phyloP scores from a whole-genome alignment of 2,797 vertebrate species.

The Falco cherrug region DNA sequence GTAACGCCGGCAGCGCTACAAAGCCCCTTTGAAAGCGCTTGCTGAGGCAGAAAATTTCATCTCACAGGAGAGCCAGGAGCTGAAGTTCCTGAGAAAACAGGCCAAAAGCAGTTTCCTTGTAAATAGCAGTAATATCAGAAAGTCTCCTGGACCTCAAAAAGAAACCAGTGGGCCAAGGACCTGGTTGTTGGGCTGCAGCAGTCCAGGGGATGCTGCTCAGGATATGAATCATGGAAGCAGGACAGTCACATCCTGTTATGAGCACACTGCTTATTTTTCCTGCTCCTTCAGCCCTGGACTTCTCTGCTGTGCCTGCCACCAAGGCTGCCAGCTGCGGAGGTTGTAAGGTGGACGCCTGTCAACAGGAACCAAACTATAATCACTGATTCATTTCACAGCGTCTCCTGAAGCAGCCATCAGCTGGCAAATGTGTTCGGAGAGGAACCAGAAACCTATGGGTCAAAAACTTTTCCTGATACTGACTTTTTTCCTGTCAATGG shows the following conservation, averaged over 20 bases:
- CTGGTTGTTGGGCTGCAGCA: neutral
- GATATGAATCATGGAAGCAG: conserved; percentile 42
- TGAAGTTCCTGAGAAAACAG: neutral
- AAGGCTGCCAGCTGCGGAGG: neutral
- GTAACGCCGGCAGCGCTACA: neutral
- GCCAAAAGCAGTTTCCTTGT: neutral
- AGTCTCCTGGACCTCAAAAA: neutral
- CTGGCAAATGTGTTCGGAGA: neutral
- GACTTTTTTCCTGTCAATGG: neutral
- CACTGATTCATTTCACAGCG: neutral
- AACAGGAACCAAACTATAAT: neutral
- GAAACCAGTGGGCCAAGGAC: neutral
- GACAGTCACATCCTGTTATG: conserved; percentile 19
- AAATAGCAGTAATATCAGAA: conserved; percentile 11
- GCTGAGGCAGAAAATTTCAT: neutral
- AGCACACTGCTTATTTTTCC: neutral
- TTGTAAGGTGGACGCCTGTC: neutral
- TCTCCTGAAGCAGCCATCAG: neutral
- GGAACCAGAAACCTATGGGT: neutral
- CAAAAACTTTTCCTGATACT: neutral
- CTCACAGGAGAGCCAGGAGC: neutral
- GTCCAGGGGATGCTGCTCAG: neutral
- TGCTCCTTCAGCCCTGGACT: neutral
- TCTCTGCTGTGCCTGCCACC: neutral
- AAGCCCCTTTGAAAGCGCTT: neutral